Evolutionary conservation across 2,797 vertebrate species (phyloP).

Genomic region (Spatula versicolor): DNA sequence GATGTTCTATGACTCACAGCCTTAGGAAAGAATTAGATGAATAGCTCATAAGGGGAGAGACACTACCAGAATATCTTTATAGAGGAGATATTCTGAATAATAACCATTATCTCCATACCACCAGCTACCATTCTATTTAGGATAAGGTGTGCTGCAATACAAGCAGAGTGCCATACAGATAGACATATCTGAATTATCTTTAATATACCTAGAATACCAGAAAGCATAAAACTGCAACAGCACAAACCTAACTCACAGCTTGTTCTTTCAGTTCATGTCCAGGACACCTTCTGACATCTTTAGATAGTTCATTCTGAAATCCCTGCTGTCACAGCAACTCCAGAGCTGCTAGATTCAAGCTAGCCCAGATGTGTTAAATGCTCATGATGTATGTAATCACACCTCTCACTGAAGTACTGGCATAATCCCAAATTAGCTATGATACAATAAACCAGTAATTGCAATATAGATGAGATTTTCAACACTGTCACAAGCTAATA

Average conservation of each 20-base stretch:
- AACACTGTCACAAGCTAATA: neutral
- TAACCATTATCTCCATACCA: conserved; percentile 54
- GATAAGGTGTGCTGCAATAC: neutral
- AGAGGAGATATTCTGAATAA: conserved; percentile 59
- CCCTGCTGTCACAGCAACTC: neutral
- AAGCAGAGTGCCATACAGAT: neutral
- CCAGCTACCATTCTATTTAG: conserved; percentile 40
- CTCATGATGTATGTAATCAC: neutral
- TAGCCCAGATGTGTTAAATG: neutral
- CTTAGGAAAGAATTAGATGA: conserved; percentile 71
- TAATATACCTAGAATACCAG: conserved; percentile 1
- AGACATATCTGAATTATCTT: conserved; percentile 48
- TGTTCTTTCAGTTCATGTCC: neutral
- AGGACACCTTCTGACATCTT: neutral
- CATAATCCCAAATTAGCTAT: neutral
- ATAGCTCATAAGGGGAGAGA: conserved; percentile 58
- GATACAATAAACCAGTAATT: fast-evolving
- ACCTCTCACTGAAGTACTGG: neutral
- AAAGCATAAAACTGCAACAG: neutral
- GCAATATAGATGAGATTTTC: fast-evolving
- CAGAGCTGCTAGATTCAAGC: neutral
- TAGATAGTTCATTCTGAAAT: neutral
- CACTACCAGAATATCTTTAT: conserved; percentile 52
- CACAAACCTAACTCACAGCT: neutral
- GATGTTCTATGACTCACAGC: conserved; percentile 66